Evolutionary conservation across 2,113 vertebrate species (phyloP).

Genomic region (Phaethon lepturus): DNA sequence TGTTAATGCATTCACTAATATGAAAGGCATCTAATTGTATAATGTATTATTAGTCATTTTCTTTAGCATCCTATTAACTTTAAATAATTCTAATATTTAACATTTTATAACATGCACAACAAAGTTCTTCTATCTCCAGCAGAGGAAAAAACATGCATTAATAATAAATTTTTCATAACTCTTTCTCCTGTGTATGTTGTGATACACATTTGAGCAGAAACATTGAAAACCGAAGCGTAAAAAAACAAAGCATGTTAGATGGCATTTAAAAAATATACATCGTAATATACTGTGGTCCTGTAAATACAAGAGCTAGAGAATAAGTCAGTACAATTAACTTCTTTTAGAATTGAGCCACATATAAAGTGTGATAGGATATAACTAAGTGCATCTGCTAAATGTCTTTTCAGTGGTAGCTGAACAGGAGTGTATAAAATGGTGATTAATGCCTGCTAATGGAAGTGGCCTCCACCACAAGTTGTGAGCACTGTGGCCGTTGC

Average conservation of each 20-base stretch:
- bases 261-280: conserved; percentile 25
- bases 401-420: conserved; percentile 23
- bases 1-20: conserved; percentile 81
- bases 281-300: neutral
- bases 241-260: conserved; percentile 39
- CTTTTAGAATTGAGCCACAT: conserved; percentile 55
- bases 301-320: conserved; percentile 28
- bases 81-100: conserved; percentile 83
- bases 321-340: conserved; percentile 67
- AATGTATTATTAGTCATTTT: conserved; percentile 82
- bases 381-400: conserved; percentile 10
- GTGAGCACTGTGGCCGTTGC: conserved; percentile 21
- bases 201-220: conserved; percentile 67
- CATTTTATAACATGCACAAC: conserved; percentile 77
- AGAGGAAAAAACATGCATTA: conserved; percentile 66
- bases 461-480: conserved; percentile 57
- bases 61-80: conserved; percentile 83
- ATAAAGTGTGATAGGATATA: conserved; percentile 41
- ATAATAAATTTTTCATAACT: conserved; percentile 72
- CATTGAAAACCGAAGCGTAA: conserved; percentile 53
- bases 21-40: conserved; percentile 84
- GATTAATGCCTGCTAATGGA: conserved; percentile 63
- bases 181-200: conserved; percentile 59
- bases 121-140: conserved; percentile 73
- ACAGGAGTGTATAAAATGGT: conserved; percentile 22